Base-by-base conservation (phyloP, 2,888 invertebrate genomes). In the Agrotis clavis region DNA sequence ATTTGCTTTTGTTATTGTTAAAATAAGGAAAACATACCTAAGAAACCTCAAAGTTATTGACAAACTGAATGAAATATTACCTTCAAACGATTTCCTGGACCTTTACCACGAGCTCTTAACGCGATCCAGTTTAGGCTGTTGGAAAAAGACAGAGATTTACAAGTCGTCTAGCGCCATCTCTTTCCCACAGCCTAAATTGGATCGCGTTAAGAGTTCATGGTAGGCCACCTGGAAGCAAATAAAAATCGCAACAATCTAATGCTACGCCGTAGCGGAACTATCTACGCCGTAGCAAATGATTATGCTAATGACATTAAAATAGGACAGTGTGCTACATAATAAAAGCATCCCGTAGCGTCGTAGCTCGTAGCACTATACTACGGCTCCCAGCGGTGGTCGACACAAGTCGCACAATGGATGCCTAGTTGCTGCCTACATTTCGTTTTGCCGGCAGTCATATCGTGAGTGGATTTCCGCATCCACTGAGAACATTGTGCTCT, bases 401-500 rank as follows among this genome's bases (percentile, higher is more conserved):
- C 53, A 63, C 59, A 75, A 77, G 79, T 79, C 75, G 67, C 74
- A 79, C 85, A 83, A 83, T 86, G 74, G 73, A n/a, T 64, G 57
- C 68, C 62, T 79, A 78, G 68, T 65, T 77, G 69, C 53, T 76
- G 71, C 81, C 76, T 88, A 88, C 89, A 88, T 90, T 90, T 90
- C 86, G 87, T 90, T 90, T 88, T 82, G 81, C 87, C 87, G 81
- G 77, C 86, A 89, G 88, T 92, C 91, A 93, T 93, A 92, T 89
- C 90, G 92, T 90, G 91, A 93, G 93, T 93, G 92, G 90, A 92
- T 93, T 92, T 91, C 91, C 92, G 90, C 90, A 90, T 90, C 88
- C 88, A 88, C 85, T 78, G 89, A 87, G 88, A 89, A 90, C 90
- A 91, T 91, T 91, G 91, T 90, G 80, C 87, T 89, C 86, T 83